These are phyloP conservation scores for Drosophila neotestacea DNA, from an alignment of 2,888 invertebrate genomes.

Conservation along the genomic window DNA sequence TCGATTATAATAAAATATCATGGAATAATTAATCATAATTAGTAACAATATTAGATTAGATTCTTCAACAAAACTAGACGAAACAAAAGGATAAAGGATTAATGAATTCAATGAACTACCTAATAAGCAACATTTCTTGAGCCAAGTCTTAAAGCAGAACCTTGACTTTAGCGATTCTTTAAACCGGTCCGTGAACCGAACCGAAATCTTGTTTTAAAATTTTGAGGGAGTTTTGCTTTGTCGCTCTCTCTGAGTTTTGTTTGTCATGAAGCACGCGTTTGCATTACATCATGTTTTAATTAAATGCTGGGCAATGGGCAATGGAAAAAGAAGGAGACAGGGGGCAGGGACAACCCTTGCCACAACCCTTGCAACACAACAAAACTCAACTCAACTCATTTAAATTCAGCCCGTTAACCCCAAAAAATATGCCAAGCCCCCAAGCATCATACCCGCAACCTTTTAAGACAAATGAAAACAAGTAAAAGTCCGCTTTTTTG, in stretches of 20 bases:
- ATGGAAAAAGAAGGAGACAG: background rate
- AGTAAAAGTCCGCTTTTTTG: background rate
- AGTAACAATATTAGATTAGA: too few species aligned
- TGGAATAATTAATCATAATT: too few species aligned
- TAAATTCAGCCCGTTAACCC: slow-evolving; percentile 69
- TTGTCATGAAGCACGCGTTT: slow-evolving; percentile 28
- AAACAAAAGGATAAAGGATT: too few species aligned
- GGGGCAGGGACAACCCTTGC: slow-evolving; percentile 39
- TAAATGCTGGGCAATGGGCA: slow-evolving; percentile 54
- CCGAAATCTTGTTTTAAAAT: too few species aligned
- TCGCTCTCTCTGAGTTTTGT: background rate
- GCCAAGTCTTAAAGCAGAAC: too few species aligned
- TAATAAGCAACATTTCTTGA: too few species aligned
- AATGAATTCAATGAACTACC: too few species aligned
- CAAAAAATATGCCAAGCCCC: slow-evolving; percentile 55
- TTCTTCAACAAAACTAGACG: too few species aligned
- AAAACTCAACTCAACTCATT: slow-evolving; percentile 44
- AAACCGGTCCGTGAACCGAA: too few species aligned
- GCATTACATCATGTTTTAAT: slow-evolving; percentile 66
- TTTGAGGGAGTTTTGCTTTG: too few species aligned
- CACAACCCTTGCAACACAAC: slow-evolving; percentile 19
- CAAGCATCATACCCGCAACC: slow-evolving; percentile 30
- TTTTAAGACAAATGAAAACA: slow-evolving; percentile 60
- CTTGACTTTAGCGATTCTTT: too few species aligned
- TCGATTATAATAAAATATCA: background rate